phyloP scores from a whole-genome alignment of 1,140 invertebrate genomes.

The Pectinophora gossypiella region DNA sequence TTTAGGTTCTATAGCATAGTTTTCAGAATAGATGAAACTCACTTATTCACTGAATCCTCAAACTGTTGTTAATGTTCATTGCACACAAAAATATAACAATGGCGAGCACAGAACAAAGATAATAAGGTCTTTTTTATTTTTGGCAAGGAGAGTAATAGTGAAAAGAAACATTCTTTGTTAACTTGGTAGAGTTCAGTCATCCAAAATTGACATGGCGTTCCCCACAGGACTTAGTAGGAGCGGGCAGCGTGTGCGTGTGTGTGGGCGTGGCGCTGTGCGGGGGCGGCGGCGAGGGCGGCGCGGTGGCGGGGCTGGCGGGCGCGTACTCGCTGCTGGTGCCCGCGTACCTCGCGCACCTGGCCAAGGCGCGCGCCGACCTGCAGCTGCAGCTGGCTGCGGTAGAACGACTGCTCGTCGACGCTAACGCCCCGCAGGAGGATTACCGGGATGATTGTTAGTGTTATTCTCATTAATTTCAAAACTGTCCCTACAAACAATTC shows the following conservation, averaged over 20 bases:
- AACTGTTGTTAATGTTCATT: no score
- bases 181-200: no score
- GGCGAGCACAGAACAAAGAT: no score
- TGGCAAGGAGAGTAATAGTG: no score
- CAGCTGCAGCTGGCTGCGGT: slow-evolving; percentile 88
- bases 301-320: slow-evolving; percentile 83
- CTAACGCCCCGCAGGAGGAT: slow-evolving; percentile 76
- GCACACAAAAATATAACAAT: no score
- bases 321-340: slow-evolving; percentile 89
- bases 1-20: no score
- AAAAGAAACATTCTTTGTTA: no score
- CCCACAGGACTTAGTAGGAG: slow-evolving; percentile 91
- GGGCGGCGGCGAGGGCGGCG: slow-evolving; percentile 75
- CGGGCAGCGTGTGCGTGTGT: slow-evolving; percentile 84
- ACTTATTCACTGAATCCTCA: no score
- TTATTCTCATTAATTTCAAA: not conserved
- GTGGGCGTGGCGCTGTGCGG: slow-evolving; percentile 79
- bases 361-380: slow-evolving; percentile 86
- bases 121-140: no score
- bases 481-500: not conserved
- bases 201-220: no score
- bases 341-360: slow-evolving; percentile 88
- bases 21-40: no score
- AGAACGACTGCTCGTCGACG: slow-evolving; percentile 81
- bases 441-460: slow-evolving; percentile 73